Conservation (phyloP, 2,113 vertebrate genomes). For the Sardina pilchardus region DNA sequence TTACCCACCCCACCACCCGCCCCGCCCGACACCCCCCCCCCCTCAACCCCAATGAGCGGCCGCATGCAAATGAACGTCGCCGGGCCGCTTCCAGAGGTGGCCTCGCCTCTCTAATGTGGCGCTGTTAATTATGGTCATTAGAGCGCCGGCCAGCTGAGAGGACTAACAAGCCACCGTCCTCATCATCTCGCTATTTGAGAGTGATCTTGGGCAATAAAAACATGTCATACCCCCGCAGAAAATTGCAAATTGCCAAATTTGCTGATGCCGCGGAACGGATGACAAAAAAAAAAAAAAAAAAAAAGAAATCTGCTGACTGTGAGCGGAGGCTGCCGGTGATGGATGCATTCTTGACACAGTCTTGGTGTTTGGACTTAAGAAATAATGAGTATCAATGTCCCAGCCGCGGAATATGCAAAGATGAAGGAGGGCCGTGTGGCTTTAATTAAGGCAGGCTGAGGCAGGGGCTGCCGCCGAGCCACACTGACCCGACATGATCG, state of each 20-base stretch:
- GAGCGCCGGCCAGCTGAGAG: constrained; percentile 73
- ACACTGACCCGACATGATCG: constrained; percentile 96
- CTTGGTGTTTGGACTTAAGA: constrained; percentile 98
- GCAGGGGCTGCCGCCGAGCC: constrained; percentile 82
- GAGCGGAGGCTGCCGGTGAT: constrained; percentile 76
- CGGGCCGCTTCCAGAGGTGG: constrained; percentile 81
- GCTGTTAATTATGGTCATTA: constrained; percentile 98
- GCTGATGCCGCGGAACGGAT: constrained; percentile 84
- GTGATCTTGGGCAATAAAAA: constrained; percentile 92
- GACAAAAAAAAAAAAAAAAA: constrained; percentile 17
- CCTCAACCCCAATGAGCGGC: constrained; percentile 73
- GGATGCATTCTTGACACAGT: constrained; percentile 99
- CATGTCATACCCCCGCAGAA: constrained; percentile 84
- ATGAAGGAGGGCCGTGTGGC: constrained; percentile 88
- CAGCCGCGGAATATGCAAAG: constrained; percentile 95
- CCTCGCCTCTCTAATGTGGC: constrained; percentile 83
- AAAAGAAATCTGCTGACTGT: constrained; percentile 71
- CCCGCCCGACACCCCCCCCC: constrained; percentile 65
- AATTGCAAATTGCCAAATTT: constrained; percentile 95
- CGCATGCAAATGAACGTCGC: constrained; percentile 87
- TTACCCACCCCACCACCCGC: background rate
- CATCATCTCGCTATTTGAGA: constrained; percentile 96
- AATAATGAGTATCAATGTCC: constrained; percentile 99
- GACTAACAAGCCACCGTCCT: constrained; percentile 86
- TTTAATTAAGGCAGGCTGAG: constrained; percentile 96